Percentiles rank a stretch among this genome's conserved stretches.
These are phyloP conservation scores for Formica exsecta DNA, from an alignment of 1,140 invertebrate species.

Conservation along the genomic window DNA sequence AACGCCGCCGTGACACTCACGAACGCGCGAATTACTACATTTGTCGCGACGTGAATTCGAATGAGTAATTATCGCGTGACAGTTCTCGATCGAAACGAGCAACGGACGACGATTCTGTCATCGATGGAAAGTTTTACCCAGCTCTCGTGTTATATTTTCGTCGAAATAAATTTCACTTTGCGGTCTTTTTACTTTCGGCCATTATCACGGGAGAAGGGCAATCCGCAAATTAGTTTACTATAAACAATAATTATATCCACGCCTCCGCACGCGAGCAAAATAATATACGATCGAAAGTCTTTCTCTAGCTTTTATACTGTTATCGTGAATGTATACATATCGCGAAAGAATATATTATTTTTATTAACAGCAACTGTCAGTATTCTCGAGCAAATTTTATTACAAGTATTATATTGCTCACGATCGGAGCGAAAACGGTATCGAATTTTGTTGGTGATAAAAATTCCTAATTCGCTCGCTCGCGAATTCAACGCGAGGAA, in stretches of 20 bases:
- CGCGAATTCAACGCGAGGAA: not conserved
- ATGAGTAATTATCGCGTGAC: constrained; percentile 8
- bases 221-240: not conserved
- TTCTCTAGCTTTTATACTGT: too few species aligned
- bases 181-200: not conserved
- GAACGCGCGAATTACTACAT: not conserved
- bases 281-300: too few species aligned
- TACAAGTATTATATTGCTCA: not conserved
- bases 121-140: not conserved
- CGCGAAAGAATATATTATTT: not conserved
- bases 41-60: not conserved
- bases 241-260: not conserved
- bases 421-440: too few species aligned
- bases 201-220: too few species aligned
- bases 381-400: not conserved
- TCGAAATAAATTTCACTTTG: not conserved
- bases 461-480: not conserved
- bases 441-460: not conserved
- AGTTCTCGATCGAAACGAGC: not conserved
- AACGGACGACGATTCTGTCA: not conserved
- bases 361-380: not conserved
- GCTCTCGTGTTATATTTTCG: not conserved
- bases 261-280: not conserved
- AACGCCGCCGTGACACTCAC: not conserved
- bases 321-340: not conserved